Conservation (phyloP, 2,797 vertebrate species). For the Taeniopygia guttata region DNA sequence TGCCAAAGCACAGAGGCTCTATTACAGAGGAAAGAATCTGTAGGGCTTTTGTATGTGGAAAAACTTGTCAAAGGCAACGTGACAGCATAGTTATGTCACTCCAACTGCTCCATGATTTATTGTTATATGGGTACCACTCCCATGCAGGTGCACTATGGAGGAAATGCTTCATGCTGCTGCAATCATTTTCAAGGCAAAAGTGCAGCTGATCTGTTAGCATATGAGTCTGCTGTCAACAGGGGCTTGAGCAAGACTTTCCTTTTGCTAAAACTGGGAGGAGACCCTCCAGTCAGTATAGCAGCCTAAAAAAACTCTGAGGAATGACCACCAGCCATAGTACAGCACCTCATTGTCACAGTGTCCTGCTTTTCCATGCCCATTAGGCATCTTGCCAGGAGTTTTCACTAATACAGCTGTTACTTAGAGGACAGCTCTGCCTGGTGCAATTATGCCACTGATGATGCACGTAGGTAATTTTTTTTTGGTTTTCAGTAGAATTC, state of each 20-base stretch:
- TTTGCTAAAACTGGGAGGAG: neutral
- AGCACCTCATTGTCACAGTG: neutral
- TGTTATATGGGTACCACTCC: neutral
- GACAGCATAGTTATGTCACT: neutral
- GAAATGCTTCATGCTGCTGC: neutral
- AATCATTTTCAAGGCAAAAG: neutral
- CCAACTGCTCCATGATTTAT: neutral
- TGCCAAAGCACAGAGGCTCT: conserved; percentile 14
- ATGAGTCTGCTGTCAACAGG: neutral
- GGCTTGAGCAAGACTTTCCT: neutral
- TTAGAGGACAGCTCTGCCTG: neutral
- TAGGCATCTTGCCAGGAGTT: neutral
- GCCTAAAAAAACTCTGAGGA: neutral
- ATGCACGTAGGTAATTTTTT: neutral
- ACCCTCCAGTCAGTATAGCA: neutral
- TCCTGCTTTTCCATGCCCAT: neutral
- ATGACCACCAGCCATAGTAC: accelerated
- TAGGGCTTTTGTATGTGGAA: neutral
- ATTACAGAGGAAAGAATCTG: neutral
- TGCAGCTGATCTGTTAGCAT: neutral
- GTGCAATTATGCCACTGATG: neutral
- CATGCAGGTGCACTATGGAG: neutral
- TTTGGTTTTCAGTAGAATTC: neutral
- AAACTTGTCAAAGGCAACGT: neutral
- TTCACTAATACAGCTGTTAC: neutral